Evolutionary conservation across 2,113 vertebrate species (phyloP).

Genomic region (Tichodroma muraria): DNA sequence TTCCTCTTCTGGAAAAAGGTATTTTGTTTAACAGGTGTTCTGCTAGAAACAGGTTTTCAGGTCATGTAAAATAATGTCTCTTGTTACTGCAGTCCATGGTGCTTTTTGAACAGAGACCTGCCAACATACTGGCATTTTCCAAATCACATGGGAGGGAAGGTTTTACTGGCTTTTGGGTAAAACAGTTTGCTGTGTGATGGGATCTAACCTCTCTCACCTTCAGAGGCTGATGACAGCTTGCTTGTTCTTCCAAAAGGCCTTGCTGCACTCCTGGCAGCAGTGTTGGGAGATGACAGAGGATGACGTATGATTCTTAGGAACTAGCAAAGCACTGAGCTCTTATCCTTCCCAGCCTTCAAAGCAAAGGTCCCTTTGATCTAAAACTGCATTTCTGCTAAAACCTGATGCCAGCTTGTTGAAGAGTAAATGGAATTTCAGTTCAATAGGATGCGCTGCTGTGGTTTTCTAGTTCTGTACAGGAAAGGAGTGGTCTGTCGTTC

Average conservation of each 20-base stretch:
- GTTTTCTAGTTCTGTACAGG: background rate
- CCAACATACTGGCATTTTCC: background rate
- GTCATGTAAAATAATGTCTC: background rate
- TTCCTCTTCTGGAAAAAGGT: background rate
- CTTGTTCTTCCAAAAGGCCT: background rate
- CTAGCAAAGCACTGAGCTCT: background rate
- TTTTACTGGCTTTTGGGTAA: background rate
- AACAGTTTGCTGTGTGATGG: background rate
- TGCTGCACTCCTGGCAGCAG: background rate
- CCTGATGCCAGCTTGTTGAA: background rate
- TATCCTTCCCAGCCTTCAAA: background rate
- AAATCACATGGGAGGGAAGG: background rate
- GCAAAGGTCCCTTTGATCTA: background rate
- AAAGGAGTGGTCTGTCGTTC: background rate
- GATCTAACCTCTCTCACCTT: background rate
- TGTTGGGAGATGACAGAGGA: background rate
- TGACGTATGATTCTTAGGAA: background rate
- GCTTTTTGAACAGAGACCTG: background rate
- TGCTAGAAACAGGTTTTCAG: background rate
- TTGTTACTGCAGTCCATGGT: background rate
- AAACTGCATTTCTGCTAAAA: background rate
- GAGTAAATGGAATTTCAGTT: background rate
- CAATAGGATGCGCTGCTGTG: background rate
- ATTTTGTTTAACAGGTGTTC: background rate
- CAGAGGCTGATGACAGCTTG: background rate